A percentile compares a stretch with the other conserved stretches of the same genome.
Conservation (phyloP, 2,113 vertebrate genomes). For the Halichoeres trimaculatus region DNA sequence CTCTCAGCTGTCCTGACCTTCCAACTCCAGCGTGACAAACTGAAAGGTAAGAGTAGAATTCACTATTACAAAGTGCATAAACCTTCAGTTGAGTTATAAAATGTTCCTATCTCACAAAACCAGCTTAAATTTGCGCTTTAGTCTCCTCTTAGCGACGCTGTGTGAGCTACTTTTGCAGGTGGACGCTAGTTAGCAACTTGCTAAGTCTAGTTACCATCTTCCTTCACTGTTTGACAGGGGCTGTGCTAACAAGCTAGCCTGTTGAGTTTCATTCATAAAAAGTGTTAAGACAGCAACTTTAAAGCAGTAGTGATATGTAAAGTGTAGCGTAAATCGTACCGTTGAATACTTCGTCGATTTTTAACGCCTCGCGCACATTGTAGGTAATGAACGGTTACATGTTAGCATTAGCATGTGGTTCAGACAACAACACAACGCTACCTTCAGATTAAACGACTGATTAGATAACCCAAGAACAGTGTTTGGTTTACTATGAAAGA, state of each 20-base stretch:
- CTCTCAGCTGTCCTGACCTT: conserved; percentile 64
- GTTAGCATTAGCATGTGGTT: conserved; percentile 2
- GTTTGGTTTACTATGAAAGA: accelerated
- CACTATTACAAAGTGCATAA: accelerated
- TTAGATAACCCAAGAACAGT: accelerated
- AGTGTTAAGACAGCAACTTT: not conserved
- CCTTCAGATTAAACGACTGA: not conserved
- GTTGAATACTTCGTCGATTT: accelerated
- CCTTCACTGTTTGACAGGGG: not conserved
- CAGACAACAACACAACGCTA: not conserved
- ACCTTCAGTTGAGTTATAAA: too few species aligned
- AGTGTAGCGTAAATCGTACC: not conserved
- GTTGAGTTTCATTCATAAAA: not conserved
- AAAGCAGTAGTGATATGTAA: not conserved
- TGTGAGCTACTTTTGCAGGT: not conserved
- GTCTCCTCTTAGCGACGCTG: not conserved
- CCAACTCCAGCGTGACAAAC: conserved; percentile 24
- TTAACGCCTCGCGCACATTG: not conserved
- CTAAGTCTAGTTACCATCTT: conserved; percentile 32
- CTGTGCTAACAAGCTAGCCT: not conserved
- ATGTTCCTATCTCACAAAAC: accelerated
- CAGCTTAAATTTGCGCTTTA: not conserved
- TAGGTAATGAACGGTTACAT: not conserved
- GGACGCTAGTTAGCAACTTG: conserved; percentile 21
- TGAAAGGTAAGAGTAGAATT: conserved; percentile 32